These are phyloP conservation scores for Teinopalpus imperialis DNA, from an alignment of 2,888 invertebrate genomes.

Conservation along the genomic window DNA sequence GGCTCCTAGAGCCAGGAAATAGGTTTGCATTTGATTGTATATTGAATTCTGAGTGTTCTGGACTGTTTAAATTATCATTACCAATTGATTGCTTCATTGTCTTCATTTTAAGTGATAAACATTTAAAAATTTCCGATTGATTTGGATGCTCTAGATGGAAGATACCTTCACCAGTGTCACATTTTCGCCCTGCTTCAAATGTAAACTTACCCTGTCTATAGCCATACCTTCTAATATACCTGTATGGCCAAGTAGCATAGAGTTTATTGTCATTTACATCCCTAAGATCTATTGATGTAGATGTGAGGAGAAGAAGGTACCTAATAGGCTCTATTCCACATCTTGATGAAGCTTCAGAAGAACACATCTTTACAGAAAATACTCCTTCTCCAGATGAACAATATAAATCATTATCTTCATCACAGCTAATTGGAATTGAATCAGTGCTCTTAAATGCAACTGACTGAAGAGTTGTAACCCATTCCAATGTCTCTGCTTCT, in stretches of 20 bases:
- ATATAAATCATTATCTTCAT: constrained; percentile 94
- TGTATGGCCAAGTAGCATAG: constrained; percentile 91
- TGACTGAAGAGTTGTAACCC: constrained; percentile 90
- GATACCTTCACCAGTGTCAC: constrained; percentile 92
- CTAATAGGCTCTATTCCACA: constrained; percentile 87
- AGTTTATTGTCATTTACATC: constrained; percentile 84
- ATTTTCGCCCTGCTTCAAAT: constrained; percentile 93
- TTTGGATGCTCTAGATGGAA: constrained; percentile 91
- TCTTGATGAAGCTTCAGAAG: constrained; percentile 89
- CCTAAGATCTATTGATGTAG: constrained; percentile 88
- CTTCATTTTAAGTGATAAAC: constrained; percentile 91
- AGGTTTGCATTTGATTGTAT: constrained; percentile 89
- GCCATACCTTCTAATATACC: constrained; percentile 92
- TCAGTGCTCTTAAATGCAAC: constrained; percentile 89
- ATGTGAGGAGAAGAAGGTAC: constrained; percentile 88
- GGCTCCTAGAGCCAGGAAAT: constrained; percentile 91
- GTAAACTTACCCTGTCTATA: constrained; percentile 92
- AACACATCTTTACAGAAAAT: constrained; percentile 88
- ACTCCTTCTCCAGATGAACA: constrained; percentile 92
- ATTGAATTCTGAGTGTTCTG: constrained; percentile 87
- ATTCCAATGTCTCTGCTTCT: constrained; percentile 87
- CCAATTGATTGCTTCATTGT: constrained; percentile 92
- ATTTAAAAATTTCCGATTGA: constrained; percentile 91
- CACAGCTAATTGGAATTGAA: constrained; percentile 83
- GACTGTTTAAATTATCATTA: constrained; percentile 84